Conservation (phyloP, 2,113 vertebrate genomes). For the Scytalopus superciliaris region DNA sequence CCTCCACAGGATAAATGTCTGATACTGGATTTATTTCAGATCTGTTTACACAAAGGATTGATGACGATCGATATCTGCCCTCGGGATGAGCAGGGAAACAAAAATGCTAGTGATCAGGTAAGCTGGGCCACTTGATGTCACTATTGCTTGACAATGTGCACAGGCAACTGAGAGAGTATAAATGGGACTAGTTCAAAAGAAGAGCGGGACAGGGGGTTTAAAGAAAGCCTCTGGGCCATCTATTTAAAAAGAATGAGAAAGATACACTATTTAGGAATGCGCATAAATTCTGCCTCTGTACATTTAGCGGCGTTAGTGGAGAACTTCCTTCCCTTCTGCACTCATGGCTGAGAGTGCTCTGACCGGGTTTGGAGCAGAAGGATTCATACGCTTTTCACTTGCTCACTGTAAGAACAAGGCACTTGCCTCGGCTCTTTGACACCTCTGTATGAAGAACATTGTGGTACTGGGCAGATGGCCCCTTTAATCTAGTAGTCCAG, state of each 20-base stretch:
- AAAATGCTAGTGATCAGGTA: neutral
- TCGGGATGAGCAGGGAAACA: neutral
- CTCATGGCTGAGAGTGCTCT: neutral
- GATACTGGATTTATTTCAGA: slow-evolving; percentile 45
- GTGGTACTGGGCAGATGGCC: neutral
- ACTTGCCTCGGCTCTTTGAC: neutral
- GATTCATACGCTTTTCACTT: rapidly evolving
- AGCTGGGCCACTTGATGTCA: slow-evolving; percentile 70
- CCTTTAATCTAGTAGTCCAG: neutral
- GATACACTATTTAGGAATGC: neutral
- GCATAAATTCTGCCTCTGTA: neutral
- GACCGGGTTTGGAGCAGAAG: neutral
- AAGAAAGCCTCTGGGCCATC: neutral
- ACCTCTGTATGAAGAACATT: neutral
- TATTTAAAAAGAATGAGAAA: neutral
- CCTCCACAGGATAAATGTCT: slow-evolving; percentile 21
- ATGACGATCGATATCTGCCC: neutral
- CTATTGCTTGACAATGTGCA: slow-evolving; percentile 68
- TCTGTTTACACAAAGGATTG: slow-evolving; percentile 47
- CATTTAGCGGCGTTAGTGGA: neutral
- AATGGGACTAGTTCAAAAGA: neutral
- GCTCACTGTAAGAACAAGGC: neutral
- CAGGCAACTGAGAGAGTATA: neutral
- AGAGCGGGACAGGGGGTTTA: neutral
- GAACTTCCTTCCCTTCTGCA: neutral